These are phyloP conservation scores for Thaumetopoea pityocampa DNA, from an alignment of 1,140 invertebrate genomes.

Conservation along the genomic window DNA sequence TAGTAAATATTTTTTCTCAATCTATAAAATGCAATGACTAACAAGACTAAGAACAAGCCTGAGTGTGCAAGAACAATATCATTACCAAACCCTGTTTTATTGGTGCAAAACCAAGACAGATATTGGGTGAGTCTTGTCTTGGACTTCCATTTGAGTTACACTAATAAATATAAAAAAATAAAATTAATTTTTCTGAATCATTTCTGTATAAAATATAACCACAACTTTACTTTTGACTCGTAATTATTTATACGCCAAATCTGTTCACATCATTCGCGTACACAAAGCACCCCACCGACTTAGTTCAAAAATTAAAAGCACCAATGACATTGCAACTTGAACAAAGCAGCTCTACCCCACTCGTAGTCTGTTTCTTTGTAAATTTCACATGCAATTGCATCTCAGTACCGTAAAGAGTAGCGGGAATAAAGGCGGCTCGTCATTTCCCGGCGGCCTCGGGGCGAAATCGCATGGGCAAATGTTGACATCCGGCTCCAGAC, in stretches of 20 bases:
- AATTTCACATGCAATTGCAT: constrained; percentile 46
- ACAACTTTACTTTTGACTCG: no score
- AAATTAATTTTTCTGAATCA: no score
- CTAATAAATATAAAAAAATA: no score
- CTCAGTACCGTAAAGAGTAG: constrained; percentile 29
- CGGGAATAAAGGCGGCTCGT: constrained; percentile 49
- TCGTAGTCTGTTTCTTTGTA: constrained; percentile 34
- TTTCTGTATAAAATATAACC: no score
- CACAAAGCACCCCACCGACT: neutral
- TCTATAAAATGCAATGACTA: no score
- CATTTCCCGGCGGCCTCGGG: constrained; percentile 46
- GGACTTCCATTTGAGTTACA: no score
- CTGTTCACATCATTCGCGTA: neutral
- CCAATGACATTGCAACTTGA: constrained; percentile 6
- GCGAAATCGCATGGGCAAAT: constrained; percentile 53
- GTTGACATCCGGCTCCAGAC: constrained; percentile 50
- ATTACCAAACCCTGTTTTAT: no score
- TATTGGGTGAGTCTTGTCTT: no score
- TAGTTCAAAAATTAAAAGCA: constrained; percentile 11
- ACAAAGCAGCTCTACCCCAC: constrained; percentile 23
- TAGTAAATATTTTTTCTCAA: no score
- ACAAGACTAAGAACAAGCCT: no score
- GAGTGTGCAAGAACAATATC: neutral
- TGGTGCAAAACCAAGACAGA: no score
- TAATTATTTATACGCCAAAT: no score